A percentile compares a stretch with the other conserved stretches of the same genome.
Evolutionary conservation across 1,140 invertebrate species (phyloP).

Genomic region (Drosophila yakuba): DNA sequence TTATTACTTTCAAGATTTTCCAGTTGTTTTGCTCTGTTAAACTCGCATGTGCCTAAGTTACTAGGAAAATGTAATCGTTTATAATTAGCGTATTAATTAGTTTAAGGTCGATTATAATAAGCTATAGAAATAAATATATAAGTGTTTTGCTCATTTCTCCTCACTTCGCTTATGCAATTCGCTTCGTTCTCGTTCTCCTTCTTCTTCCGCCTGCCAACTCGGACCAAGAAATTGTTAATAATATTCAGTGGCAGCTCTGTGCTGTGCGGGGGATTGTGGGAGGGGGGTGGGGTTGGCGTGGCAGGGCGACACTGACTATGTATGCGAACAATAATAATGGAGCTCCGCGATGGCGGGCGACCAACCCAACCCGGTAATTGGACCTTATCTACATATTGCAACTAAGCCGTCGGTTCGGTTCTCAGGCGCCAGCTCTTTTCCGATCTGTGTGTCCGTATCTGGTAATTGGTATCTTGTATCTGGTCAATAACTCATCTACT

Average conservation of each 20-base stretch:
- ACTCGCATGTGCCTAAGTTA: slow-evolving; percentile 58
- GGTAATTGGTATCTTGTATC: not conserved
- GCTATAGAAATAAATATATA: slow-evolving; percentile 80
- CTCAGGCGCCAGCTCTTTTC: slow-evolving; percentile 37
- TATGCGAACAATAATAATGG: slow-evolving; percentile 28
- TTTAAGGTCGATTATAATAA: slow-evolving; percentile 68
- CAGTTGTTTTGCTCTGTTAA: slow-evolving; percentile 1
- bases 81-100: slow-evolving; percentile 68
- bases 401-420: slow-evolving; percentile 61
- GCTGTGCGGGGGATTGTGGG: not conserved
- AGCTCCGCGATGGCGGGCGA: slow-evolving; percentile 12
- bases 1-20: slow-evolving; percentile 6
- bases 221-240: slow-evolving; percentile 23
- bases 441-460: slow-evolving; percentile 5
- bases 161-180: slow-evolving; percentile 20
- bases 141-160: slow-evolving; percentile 36
- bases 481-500: slow-evolving; percentile 28
- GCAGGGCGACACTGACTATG: slow-evolving; percentile 46
- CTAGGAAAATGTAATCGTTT: slow-evolving; percentile 67
- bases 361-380: slow-evolving; percentile 14
- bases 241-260: slow-evolving; percentile 22
- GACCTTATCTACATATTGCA: slow-evolving; percentile 76
- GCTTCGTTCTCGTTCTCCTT: slow-evolving; percentile 17
- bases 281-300: not conserved
- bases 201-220: slow-evolving; percentile 31